Conservation (phyloP, 2,113 vertebrate genomes). For the Lepisosteus oculatus region DNA sequence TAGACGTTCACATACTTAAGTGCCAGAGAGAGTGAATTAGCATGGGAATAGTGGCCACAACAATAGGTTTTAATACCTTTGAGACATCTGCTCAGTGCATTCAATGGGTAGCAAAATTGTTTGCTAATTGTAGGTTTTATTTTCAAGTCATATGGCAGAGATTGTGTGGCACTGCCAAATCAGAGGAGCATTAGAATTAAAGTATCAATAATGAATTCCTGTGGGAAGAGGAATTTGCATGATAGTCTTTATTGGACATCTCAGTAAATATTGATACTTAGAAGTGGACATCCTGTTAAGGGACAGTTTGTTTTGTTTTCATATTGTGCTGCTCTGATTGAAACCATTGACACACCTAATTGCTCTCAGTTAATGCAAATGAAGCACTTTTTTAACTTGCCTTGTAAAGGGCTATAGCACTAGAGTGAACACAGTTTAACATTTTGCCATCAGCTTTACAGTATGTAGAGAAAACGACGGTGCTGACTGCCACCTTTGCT, state of each 20-base stretch:
- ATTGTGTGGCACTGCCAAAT: background rate
- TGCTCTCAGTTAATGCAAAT: background rate
- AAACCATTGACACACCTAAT: background rate
- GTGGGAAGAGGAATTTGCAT: conserved; percentile 11
- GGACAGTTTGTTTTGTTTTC: background rate
- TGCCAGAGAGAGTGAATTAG: no score
- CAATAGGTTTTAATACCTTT: no score
- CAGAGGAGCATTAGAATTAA: background rate
- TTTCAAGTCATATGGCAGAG: background rate
- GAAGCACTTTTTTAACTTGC: background rate
- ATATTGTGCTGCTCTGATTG: conserved; percentile 1
- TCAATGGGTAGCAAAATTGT: no score
- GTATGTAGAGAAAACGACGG: background rate
- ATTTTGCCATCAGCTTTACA: background rate
- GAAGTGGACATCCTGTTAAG: conserved; percentile 1
- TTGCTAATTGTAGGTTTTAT: background rate
- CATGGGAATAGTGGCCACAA: no score
- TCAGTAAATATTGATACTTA: conserved; percentile 4
- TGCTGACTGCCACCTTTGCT: background rate
- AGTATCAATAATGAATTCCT: background rate
- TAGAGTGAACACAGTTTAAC: background rate
- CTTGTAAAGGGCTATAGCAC: background rate
- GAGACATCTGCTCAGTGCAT: no score
- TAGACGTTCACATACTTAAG: background rate
- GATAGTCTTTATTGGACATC: conserved; percentile 13